These are phyloP conservation scores for Alligator mississippiensis DNA, from an alignment of 2,113 vertebrate species.

Conservation along the genomic window DNA sequence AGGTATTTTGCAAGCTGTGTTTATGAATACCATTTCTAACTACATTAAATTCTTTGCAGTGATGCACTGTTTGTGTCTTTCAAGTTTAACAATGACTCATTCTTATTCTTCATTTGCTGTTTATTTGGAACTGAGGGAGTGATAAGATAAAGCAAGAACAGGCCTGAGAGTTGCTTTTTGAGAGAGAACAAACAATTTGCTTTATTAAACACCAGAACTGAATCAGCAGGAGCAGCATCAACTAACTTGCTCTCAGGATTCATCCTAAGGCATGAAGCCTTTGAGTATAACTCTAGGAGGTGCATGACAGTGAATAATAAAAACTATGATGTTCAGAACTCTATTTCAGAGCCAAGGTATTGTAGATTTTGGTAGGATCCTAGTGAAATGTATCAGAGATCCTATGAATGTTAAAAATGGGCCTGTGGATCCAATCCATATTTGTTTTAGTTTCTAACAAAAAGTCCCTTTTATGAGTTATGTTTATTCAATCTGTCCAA, in stretches of 20 bases:
- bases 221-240: background rate
- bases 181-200: background rate
- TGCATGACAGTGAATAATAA: background rate
- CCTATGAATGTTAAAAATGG: background rate
- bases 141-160: conserved; percentile 64
- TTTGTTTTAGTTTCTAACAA: background rate
- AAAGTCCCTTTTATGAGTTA: background rate
- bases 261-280: background rate
- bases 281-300: background rate
- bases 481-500: background rate
- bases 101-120: background rate
- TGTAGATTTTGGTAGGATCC: background rate
- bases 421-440: background rate
- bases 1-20: background rate
- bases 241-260: background rate
- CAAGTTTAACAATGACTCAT: conserved; percentile 36
- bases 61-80: conserved; percentile 14
- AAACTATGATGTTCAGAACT: background rate
- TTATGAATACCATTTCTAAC: background rate
- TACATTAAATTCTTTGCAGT: conserved; percentile 32
- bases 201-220: background rate
- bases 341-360: background rate
- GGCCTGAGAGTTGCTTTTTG: background rate
- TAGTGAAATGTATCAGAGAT: background rate
- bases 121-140: conserved; percentile 59